Percentiles rank a stretch among this genome's conserved stretches.
phyloP scores from a whole-genome alignment of 2,888 invertebrate genomes.

The Acanthosepion lycidas region DNA sequence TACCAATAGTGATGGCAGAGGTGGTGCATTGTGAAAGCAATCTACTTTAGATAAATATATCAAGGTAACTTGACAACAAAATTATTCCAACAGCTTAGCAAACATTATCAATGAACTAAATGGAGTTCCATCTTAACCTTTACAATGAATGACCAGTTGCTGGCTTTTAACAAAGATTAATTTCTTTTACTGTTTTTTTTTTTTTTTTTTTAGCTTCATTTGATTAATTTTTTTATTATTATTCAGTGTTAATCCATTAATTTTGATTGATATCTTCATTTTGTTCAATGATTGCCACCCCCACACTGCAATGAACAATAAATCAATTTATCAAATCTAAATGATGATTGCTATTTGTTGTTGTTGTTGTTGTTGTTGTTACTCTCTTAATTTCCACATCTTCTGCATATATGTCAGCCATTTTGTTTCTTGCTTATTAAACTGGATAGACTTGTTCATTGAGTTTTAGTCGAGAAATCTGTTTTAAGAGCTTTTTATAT shows the following conservation, averaged over 20 bases:
- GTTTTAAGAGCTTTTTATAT: neutral
- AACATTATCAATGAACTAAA: constrained; percentile 23
- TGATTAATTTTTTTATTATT: neutral
- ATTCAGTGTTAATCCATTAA: neutral
- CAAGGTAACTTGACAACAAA: constrained; percentile 1
- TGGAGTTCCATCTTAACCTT: constrained; percentile 12
- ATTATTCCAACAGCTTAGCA: neutral
- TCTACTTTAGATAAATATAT: constrained; percentile 21
- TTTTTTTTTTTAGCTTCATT: neutral
- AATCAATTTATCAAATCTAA: constrained; percentile 6
- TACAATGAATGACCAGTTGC: neutral
- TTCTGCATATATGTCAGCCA: neutral
- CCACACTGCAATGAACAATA: neutral
- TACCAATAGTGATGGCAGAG: neutral
- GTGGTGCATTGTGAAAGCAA: neutral
- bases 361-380: neutral
- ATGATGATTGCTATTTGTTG: neutral
- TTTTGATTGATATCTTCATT: constrained; percentile 22
- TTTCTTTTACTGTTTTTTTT: neutral
- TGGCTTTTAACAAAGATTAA: neutral
- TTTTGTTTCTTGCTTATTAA: neutral
- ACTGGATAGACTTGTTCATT: neutral
- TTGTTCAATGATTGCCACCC: neutral
- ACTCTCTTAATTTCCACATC: neutral
- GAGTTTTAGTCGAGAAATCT: neutral